A percentile compares a stretch with the other conserved stretches of the same genome.
phyloP scores from a whole-genome alignment of 37 sponge, comb jelly and placozoan species.

The Eunapius fragilis region DNA sequence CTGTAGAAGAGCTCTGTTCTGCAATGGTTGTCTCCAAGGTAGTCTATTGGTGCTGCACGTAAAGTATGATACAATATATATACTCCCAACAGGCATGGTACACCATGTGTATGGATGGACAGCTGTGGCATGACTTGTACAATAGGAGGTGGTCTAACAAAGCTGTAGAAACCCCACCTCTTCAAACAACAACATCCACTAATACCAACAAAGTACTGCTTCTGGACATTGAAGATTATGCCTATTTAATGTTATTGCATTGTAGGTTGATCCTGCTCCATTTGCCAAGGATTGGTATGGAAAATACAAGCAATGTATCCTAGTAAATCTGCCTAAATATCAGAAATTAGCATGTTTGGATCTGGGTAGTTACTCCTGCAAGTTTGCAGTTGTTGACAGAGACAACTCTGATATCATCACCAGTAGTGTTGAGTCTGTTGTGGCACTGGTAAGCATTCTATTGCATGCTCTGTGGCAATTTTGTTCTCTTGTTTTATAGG shows the following conservation, averaged over 20 bases:
- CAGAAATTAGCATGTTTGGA: slow-evolving; percentile 12
- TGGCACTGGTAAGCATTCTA: slow-evolving; percentile 11
- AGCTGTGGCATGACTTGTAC: slow-evolving; percentile 28
- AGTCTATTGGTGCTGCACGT: background rate
- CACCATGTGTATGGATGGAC: slow-evolving; percentile 32
- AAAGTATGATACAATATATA: background rate
- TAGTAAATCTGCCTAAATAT: background rate
- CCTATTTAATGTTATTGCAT: too few relatives aligned
- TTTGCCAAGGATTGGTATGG: slow-evolving; percentile 46
- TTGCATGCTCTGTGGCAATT: background rate
- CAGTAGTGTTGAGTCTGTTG: slow-evolving; percentile 10
- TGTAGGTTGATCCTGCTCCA: slow-evolving; percentile 9
- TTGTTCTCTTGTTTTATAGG: background rate
- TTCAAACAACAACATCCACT: background rate
- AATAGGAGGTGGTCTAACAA: background rate
- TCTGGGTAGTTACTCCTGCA: slow-evolving; percentile 37
- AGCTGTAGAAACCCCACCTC: background rate
- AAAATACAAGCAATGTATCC: slow-evolving; percentile 28
- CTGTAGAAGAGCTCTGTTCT: background rate
- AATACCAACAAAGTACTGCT: background rate
- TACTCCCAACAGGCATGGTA: slow-evolving; percentile 13
- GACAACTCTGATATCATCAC: background rate
- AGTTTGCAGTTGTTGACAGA: slow-evolving; percentile 22
- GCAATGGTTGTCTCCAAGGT: background rate
- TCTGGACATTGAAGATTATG: background rate